phyloP scores from a whole-genome alignment of 2,797 vertebrate species.

The Okamejei kenojei region DNA sequence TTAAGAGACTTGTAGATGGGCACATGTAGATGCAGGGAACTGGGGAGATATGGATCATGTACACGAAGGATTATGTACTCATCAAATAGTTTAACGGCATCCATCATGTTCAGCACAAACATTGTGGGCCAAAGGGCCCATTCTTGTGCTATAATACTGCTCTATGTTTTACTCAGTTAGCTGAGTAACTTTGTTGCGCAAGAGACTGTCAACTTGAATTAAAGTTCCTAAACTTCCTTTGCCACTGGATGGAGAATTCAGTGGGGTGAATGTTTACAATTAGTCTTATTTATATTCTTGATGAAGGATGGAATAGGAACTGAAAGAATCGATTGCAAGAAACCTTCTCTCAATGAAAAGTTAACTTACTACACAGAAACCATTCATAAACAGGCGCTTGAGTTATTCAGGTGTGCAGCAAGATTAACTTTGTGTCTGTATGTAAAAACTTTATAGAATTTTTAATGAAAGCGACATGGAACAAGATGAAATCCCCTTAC shows the following conservation, averaged over 20 bases:
- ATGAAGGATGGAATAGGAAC: neutral
- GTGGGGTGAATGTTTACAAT: neutral
- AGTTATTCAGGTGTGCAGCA: neutral
- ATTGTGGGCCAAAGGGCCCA: too few species aligned
- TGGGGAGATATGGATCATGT: too few species aligned
- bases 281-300: neutral
- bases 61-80: too few species aligned
- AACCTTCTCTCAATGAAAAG: neutral
- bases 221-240: too few species aligned
- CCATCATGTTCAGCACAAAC: too few species aligned
- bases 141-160: too few species aligned
- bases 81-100: too few species aligned
- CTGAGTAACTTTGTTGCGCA: too few species aligned
- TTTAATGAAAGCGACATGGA: neutral
- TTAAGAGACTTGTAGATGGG: too few species aligned
- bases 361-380: neutral
- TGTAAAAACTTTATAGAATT: neutral
- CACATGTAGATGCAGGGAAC: too few species aligned
- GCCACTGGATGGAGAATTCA: neutral
- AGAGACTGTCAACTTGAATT: too few species aligned
- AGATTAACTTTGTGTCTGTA: neutral
- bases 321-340: neutral
- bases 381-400: neutral
- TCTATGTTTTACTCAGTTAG: too few species aligned
- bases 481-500: neutral